Evolutionary conservation across 64 coral and sea anemone species (phyloP).

Genomic region (Pachyseris speciosa): DNA sequence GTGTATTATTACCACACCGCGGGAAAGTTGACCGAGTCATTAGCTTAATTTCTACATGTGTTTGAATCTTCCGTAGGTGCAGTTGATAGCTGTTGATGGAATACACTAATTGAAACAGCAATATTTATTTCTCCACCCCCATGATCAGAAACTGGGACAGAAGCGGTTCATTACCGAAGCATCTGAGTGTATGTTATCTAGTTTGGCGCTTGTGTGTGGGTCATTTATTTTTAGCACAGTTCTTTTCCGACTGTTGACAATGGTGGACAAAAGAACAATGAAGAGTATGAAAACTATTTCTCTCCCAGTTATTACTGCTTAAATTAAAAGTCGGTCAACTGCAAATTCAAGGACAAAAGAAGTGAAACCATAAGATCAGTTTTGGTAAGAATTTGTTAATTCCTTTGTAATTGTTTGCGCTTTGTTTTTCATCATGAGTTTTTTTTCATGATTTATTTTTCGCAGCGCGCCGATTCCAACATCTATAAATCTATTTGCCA

Average conservation of each 20-base stretch:
- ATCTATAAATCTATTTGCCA: neutral
- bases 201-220: neutral
- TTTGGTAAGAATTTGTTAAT: neutral
- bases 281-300: conserved; percentile 24
- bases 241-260: conserved; percentile 19
- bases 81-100: neutral
- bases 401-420: conserved; percentile 15
- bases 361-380: conserved; percentile 6
- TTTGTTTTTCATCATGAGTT: neutral
- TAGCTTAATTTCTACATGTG: neutral
- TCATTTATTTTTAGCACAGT: conserved; percentile 31
- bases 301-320: conserved; percentile 4
- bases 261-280: conserved; percentile 45
- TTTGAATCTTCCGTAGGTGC: neutral
- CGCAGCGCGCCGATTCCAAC: neutral
- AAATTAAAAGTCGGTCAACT: conserved; percentile 60
- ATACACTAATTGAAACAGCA: neutral
- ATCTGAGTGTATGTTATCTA: neutral
- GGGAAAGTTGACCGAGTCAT: conserved; percentile 7
- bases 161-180: conserved; percentile 8
- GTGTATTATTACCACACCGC: conserved; percentile 13
- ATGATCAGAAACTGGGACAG: conserved; percentile 11
- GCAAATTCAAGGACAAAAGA: conserved; percentile 22
- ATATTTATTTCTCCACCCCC: conserved; percentile 41
- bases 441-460: conserved; percentile 29